phyloP scores from a whole-genome alignment of 2,888 invertebrate species.

The Hemistola chrysoprasaria region DNA sequence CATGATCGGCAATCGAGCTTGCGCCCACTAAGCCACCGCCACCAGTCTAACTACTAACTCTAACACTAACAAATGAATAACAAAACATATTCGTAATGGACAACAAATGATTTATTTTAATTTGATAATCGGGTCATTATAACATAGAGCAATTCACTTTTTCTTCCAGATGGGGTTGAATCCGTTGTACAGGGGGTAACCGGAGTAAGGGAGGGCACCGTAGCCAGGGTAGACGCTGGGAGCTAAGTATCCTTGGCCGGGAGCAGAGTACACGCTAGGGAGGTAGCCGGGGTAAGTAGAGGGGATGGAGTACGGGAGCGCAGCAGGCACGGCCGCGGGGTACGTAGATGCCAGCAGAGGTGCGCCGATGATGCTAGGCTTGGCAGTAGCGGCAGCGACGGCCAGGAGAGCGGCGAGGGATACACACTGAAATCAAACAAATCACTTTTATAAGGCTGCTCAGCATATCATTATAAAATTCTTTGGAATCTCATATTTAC shows the following conservation, averaged over 20 bases:
- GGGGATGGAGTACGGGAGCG: conserved; percentile 8
- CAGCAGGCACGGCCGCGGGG: conserved; percentile 5
- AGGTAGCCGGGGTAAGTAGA: conserved; percentile 3
- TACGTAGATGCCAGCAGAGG: background rate
- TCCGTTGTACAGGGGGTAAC: conserved; percentile 11
- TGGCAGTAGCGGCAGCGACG: conserved; percentile 58
- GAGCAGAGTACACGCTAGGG: background rate
- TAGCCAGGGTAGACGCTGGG: conserved; percentile 10
- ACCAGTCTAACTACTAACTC: too few relatives aligned
- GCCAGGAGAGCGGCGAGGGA: conserved; percentile 47
- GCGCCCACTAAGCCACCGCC: too few relatives aligned
- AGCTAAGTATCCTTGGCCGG: conserved; percentile 6
- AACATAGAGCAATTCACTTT: conserved; percentile 8
- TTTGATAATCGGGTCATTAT: conserved; percentile 3
- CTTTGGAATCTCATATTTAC: too few relatives aligned
- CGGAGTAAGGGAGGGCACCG: conserved; percentile 9
- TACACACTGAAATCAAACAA: conserved; percentile 40
- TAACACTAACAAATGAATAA: background rate
- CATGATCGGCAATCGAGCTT: too few relatives aligned
- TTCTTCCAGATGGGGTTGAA: conserved; percentile 14
- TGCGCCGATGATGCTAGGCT: conserved; percentile 34
- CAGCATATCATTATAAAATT: too few relatives aligned
- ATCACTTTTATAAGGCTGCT: too few relatives aligned
- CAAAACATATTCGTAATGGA: conserved; percentile 1
- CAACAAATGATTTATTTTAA: conserved; percentile 10